phyloP scores from a whole-genome alignment of 2,797 vertebrate genomes.

The Natrix natrix region DNA sequence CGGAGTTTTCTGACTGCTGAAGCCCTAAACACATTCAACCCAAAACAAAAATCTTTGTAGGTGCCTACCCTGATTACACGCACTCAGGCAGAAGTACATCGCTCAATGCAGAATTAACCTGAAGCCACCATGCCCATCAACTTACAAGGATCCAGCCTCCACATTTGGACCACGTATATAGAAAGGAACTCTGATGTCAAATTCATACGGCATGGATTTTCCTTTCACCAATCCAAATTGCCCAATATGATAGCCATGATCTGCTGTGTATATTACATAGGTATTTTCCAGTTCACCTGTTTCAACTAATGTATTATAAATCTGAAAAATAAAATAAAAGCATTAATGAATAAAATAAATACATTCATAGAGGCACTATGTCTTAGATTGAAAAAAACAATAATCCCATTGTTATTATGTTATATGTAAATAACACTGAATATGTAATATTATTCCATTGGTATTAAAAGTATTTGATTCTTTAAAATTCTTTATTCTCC shows the following conservation, averaged over 20 bases:
- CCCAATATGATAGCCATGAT: constrained; percentile 96
- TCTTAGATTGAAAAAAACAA: background rate
- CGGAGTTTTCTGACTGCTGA: background rate
- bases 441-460: background rate
- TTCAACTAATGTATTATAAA: constrained; percentile 88
- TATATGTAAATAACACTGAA: background rate
- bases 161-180: constrained; percentile 92
- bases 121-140: constrained; percentile 42
- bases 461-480: background rate
- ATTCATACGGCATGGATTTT: constrained; percentile 97
- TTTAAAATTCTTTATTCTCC: background rate
- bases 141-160: constrained; percentile 92
- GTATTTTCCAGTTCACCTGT: constrained; percentile 93
- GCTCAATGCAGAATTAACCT: background rate
- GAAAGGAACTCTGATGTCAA: constrained; percentile 95
- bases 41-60: background rate
- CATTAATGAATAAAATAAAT: background rate
- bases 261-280: constrained; percentile 92
- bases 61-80: background rate
- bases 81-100: background rate
- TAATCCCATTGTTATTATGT: background rate
- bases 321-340: constrained; percentile 64
- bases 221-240: constrained; percentile 97
- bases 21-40: background rate
- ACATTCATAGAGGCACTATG: background rate